Evolutionary conservation across 2,113 vertebrate species (phyloP).

Genomic region (Eupsittula cactorum): DNA sequence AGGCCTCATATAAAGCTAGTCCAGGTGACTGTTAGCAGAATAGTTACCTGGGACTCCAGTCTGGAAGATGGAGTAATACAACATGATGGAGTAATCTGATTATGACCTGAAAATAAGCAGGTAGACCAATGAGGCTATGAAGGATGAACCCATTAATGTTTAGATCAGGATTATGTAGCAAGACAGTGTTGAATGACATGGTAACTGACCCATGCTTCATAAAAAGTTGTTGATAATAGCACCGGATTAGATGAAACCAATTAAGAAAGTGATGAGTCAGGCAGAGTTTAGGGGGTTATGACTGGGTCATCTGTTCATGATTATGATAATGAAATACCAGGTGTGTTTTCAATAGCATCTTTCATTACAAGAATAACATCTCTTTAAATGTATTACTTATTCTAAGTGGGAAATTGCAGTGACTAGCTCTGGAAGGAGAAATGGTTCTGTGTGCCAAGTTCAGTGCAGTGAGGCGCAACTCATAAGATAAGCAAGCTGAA

Average conservation of each 20-base stretch:
- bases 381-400: neutral
- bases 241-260: neutral
- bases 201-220: slow-evolving; percentile 11
- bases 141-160: slow-evolving; percentile 8
- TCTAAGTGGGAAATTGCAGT: neutral
- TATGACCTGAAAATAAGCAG: slow-evolving; percentile 2
- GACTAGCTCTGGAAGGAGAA: neutral
- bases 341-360: slow-evolving; percentile 7
- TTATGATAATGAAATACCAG: slow-evolving; percentile 10
- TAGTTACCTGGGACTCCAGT: neutral
- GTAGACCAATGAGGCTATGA: neutral
- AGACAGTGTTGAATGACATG: slow-evolving; percentile 13
- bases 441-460: neutral
- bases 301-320: slow-evolving; percentile 26
- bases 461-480: neutral
- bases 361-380: slow-evolving; percentile 30
- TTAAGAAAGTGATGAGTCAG: slow-evolving; percentile 43
- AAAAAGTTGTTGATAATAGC: slow-evolving; percentile 16
- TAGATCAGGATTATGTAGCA: slow-evolving; percentile 16
- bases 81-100: neutral
- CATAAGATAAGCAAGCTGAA: neutral
- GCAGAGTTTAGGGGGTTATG: neutral
- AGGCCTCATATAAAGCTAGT: neutral
- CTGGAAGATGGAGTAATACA: neutral
- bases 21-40: neutral